Evolutionary conservation across 2,797 vertebrate species (phyloP).

Genomic region (Cottoperca gobio): DNA sequence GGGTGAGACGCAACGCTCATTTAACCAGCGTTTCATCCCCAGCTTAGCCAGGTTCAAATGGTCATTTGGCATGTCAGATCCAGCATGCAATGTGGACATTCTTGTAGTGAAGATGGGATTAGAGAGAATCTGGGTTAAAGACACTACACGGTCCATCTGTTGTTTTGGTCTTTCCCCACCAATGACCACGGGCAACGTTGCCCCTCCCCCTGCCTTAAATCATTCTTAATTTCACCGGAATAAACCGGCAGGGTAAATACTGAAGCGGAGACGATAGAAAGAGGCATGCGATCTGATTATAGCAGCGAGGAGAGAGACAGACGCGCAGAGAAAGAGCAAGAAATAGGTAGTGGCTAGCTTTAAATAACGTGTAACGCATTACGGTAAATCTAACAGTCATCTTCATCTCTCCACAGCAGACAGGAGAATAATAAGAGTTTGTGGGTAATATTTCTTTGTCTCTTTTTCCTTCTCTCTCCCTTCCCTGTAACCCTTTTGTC

Average conservation of each 20-base stretch:
- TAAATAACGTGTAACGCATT: neutral
- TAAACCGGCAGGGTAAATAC: constrained; percentile 57
- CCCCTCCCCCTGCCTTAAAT: constrained; percentile 44
- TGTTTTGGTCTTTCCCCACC: constrained; percentile 82
- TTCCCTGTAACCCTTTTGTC: constrained; percentile 42
- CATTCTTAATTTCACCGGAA: constrained; percentile 50
- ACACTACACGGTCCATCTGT: constrained; percentile 85
- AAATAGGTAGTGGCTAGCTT: neutral
- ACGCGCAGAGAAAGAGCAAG: neutral
- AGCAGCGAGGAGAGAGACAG: constrained; percentile 17
- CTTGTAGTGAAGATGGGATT: constrained; percentile 83
- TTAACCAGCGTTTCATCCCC: constrained; percentile 59
- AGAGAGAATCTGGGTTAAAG: constrained; percentile 86
- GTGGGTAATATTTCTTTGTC: constrained; percentile 2
- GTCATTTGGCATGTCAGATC: constrained; percentile 57
- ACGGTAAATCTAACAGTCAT: constrained; percentile 3
- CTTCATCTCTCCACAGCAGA: neutral
- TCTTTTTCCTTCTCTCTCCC: constrained; percentile 23
- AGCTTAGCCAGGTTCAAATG: constrained; percentile 68
- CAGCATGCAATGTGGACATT: constrained; percentile 68
- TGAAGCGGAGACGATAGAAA: constrained; percentile 2
- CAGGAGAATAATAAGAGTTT: constrained; percentile 12
- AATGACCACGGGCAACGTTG: constrained; percentile 56
- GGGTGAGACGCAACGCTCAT: constrained; percentile 43
- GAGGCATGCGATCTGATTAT: constrained; percentile 44